Conservation (phyloP, 2,797 vertebrate genomes). For the Sebastiscus albofasciatus region DNA sequence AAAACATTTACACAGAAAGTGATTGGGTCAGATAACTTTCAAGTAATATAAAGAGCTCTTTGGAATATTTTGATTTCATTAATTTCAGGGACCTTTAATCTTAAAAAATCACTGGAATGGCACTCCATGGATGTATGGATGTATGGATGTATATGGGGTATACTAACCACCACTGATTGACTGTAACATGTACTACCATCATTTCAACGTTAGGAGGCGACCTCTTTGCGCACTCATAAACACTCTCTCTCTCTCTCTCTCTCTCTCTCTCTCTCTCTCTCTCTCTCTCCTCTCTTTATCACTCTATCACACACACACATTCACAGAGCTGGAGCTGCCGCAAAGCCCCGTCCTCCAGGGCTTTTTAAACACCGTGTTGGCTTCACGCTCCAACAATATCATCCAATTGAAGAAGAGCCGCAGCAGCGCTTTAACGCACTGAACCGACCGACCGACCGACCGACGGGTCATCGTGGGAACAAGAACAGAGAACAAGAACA, state of each 20-base stretch:
- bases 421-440: slow-evolving; percentile 9
- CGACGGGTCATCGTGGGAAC: slow-evolving; percentile 27
- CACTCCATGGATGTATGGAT: no score
- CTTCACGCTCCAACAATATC: slow-evolving; percentile 59
- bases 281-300: background rate
- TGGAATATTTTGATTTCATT: no score
- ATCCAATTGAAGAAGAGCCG: slow-evolving; percentile 29
- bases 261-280: background rate
- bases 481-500: background rate
- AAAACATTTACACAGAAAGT: no score
- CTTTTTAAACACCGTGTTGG: slow-evolving; percentile 57
- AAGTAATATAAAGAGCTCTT: no score
- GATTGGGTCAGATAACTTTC: no score
- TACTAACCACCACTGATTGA: no score
- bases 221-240: slow-evolving; percentile 40
- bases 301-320: background rate
- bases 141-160: no score
- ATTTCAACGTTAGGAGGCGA: slow-evolving; percentile 56
- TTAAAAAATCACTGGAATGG: no score
- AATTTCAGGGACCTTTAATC: no score
- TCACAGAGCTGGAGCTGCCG: slow-evolving; percentile 59
- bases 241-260: background rate
- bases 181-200: slow-evolving; percentile 33
- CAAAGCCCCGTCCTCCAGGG: slow-evolving; percentile 74
- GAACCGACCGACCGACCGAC: background rate